Base-by-base conservation (phyloP, 2,797 vertebrate genomes). In the Diplodus sargus region DNA sequence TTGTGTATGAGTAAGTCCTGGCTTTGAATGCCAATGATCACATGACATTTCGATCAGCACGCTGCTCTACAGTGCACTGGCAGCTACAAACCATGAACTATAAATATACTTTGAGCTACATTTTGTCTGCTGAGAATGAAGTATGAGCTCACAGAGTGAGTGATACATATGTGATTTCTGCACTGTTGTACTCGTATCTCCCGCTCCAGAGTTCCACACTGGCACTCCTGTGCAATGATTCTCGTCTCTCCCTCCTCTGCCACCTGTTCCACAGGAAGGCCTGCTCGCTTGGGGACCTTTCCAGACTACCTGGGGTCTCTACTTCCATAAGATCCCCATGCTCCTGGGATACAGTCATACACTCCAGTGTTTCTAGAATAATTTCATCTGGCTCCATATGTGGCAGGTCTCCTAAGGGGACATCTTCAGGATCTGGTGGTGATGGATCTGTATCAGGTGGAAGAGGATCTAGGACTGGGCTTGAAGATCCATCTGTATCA, bases 131-230 rank as follows among this genome's bases (percentile, higher is more conserved):
- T 91, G 82, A 91, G 66, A 79, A 81, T 84, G 87, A 91, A 89
- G 90, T 90, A 89, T 79, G 70, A 82, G 71, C 53, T 95, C 87
- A 96, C 83, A 96, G 89, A 74, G 95, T 95, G 74, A 96, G 92
- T 59, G 95, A 96, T 80, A 96, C 94, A 6, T 96, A 96, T 87
- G 95, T 95, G 85, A 96, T 96, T 93, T 95, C 94, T 79, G 95
- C 95, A 87, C 95, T 96, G 85, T 95, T 96, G 86, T 95, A 95
- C 64, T 95, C 92, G 34, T 95, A 96, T 92, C 93, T 86, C 52
- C 95, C 90, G 59, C 94, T 95, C 93, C 94, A 96, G 22, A 95
- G 91, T 90, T 96, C 95, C 78, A 96, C 93, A 70, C 95, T 96
- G 62, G 94, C 91, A 72, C 95, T 96, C 80, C 95, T 91, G 30